phyloP scores from a whole-genome alignment of 2,888 invertebrate genomes.

The Eumacrocentrus americanus region DNA sequence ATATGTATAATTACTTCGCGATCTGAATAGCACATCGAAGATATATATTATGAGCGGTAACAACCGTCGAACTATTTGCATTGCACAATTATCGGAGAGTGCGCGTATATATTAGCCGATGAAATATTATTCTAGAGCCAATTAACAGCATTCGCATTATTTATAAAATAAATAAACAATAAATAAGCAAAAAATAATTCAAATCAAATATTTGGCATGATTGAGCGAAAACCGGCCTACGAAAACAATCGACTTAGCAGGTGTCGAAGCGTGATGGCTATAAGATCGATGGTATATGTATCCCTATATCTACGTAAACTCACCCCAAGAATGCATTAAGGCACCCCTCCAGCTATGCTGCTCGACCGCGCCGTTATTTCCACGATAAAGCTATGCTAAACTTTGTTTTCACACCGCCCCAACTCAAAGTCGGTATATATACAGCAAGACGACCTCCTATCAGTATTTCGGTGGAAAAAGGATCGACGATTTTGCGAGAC shows the following conservation, averaged over 20 bases:
- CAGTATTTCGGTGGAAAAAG: too few relatives aligned
- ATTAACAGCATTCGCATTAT: neutral
- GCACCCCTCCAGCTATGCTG: neutral
- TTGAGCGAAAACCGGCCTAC: neutral
- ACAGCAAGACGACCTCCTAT: too few relatives aligned
- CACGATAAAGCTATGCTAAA: slow-evolving; percentile 34
- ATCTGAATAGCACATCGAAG: slow-evolving; percentile 8
- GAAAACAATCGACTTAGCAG: neutral
- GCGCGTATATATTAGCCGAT: neutral
- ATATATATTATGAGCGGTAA: neutral
- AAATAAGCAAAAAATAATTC: neutral
- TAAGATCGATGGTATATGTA: neutral
- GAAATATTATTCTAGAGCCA: neutral
- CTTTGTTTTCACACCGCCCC: slow-evolving; percentile 32
- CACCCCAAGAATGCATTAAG: slow-evolving; percentile 5
- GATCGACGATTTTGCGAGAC: neutral
- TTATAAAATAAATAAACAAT: neutral
- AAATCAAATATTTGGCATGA: neutral
- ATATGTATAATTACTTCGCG: too few relatives aligned
- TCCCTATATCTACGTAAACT: slow-evolving; percentile 4
- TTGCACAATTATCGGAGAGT: neutral
- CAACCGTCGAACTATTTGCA: neutral
- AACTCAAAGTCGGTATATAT: too few relatives aligned
- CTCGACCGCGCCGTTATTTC: slow-evolving; percentile 21
- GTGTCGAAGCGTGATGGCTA: neutral